These are phyloP conservation scores for Lineus longissimus DNA, from an alignment of 1,140 invertebrate species.

Conservation along the genomic window DNA sequence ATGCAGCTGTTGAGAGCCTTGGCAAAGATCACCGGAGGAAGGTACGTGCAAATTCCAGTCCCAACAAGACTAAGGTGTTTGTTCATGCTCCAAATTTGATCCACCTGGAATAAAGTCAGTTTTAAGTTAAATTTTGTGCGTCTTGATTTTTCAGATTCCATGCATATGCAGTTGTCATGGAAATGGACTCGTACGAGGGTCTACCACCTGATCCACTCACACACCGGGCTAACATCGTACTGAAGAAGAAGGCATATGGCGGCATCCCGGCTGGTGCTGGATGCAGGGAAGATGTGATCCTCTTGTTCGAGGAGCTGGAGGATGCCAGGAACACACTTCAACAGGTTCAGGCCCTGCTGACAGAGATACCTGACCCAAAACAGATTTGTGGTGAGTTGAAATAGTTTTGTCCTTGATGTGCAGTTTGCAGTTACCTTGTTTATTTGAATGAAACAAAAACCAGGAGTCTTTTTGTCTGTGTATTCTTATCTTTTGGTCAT, in stretches of 20 bases:
- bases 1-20: constrained; percentile 44
- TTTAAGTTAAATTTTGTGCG: too few species aligned
- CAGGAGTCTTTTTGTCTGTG: too few species aligned
- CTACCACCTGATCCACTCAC: constrained; percentile 32
- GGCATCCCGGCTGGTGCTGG: constrained; percentile 50
- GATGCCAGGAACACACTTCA: constrained; percentile 43
- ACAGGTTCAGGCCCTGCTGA: constrained; percentile 44
- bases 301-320: constrained; percentile 53
- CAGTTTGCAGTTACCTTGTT: neutral
- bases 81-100: neutral
- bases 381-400: constrained; percentile 6
- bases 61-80: neutral
- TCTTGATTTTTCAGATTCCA: constrained; percentile 42
- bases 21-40: constrained; percentile 34
- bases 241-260: constrained; percentile 49
- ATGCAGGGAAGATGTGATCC: constrained; percentile 48
- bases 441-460: neutral
- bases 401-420: neutral
- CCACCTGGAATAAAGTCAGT: neutral
- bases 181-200: constrained; percentile 48
- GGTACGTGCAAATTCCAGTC: constrained; percentile 30
- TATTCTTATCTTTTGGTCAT: neutral
- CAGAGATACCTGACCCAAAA: constrained; percentile 38
- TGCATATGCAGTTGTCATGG: constrained; percentile 51
- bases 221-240: constrained; percentile 47